These are phyloP conservation scores for Sebastes diploproa DNA, from an alignment of 2,797 vertebrate genomes.

Conservation along the genomic window DNA sequence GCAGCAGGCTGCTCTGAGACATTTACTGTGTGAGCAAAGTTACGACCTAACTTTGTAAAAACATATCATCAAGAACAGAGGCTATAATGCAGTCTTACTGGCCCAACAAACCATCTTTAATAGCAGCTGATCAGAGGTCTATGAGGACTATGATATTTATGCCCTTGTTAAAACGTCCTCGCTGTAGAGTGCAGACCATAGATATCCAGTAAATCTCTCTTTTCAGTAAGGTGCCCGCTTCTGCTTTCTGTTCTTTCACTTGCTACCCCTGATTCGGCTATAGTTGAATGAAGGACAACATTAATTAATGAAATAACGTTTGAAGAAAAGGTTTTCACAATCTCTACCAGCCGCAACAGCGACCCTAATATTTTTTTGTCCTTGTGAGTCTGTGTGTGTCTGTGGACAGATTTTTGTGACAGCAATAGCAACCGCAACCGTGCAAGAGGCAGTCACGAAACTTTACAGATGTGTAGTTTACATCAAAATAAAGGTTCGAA, in stretches of 20 bases:
- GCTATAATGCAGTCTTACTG: background rate
- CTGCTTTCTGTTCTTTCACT: background rate
- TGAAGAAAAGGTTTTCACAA: background rate
- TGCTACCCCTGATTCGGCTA: background rate
- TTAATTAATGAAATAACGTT: background rate
- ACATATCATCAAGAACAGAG: slow-evolving; percentile 17
- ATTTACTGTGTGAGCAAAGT: slow-evolving; percentile 31
- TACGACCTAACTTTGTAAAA: slow-evolving; percentile 30
- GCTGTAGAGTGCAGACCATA: slow-evolving; percentile 7
- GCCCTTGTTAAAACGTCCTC: slow-evolving; percentile 16
- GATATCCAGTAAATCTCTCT: slow-evolving; percentile 8
- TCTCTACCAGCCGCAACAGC: background rate
- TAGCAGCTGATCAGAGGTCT: slow-evolving; percentile 15
- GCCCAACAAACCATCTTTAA: slow-evolving; percentile 21
- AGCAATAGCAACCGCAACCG: too few species aligned
- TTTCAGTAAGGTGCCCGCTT: background rate
- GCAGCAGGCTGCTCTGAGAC: background rate
- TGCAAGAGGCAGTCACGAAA: too few species aligned
- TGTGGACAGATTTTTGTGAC: background rate
- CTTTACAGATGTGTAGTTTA: too few species aligned
- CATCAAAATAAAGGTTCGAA: too few species aligned
- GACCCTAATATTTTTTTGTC: rapidly evolving
- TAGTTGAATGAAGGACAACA: background rate
- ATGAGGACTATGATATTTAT: slow-evolving; percentile 35
- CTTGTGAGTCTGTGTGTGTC: background rate